phyloP scores from a whole-genome alignment of 2,113 vertebrate genomes.

The Clarias gariepinus region DNA sequence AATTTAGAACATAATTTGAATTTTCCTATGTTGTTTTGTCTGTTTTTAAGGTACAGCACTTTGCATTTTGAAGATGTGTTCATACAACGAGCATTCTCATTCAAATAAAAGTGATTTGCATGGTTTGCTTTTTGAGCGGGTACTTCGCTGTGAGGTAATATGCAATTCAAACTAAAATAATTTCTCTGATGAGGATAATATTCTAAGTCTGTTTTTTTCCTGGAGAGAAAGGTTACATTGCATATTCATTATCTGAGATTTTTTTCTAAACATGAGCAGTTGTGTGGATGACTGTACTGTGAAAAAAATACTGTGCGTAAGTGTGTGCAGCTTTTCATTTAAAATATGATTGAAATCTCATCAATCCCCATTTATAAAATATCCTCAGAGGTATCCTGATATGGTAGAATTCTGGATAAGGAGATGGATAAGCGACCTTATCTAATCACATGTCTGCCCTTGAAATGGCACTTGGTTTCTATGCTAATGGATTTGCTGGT shows the following conservation, averaged over 20 bases:
- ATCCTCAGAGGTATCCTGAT: conserved; percentile 1
- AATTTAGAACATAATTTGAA: background rate
- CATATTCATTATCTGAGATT: conserved; percentile 35
- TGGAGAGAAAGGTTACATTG: conserved; percentile 45
- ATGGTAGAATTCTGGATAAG: background rate
- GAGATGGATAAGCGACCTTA: conserved; percentile 1
- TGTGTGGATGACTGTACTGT: conserved; percentile 40
- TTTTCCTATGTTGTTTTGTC: background rate
- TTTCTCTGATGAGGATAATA: conserved; percentile 18
- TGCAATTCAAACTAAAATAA: conserved; percentile 30
- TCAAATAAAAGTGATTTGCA: background rate
- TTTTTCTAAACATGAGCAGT: conserved; percentile 28
- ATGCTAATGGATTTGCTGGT: background rate
- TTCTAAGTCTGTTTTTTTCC: conserved; percentile 25
- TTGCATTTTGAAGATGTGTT: background rate
- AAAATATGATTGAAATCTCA: conserved; percentile 9
- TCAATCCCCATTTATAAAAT: background rate
- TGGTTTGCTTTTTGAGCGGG: background rate
- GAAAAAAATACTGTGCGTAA: conserved; percentile 18
- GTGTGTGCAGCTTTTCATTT: conserved; percentile 34
- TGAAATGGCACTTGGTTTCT: conserved; percentile 14
- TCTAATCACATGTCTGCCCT: background rate
- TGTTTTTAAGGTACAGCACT: background rate
- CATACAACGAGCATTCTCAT: background rate
- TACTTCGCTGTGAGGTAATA: conserved; percentile 22